Evolutionary conservation across 2,888 invertebrate species (phyloP), one percentile per base, ranked within the genome.

Genomic region (Cheilosia urbana): DNA sequence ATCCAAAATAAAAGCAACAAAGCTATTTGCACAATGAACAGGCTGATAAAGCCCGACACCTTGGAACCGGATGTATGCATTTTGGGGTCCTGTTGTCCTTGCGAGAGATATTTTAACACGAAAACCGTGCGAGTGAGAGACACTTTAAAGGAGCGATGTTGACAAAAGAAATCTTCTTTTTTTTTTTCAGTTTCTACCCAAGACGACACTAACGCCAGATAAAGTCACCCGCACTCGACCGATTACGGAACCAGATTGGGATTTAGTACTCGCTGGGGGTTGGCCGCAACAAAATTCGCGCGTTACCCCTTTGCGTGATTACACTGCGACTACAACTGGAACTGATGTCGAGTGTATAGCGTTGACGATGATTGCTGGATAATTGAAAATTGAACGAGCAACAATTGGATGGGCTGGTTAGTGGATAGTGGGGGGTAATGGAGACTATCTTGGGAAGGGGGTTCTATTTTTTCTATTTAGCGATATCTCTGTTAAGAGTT

Each of bases 1-100:
- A 92, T 88, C 89, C 93, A 93, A 91, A 93, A 93, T 88, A 93
- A 89, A 87, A 92, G 91, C 88, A 94, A 91, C 88, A 94, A 89
- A 88, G 93, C 89, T 90, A 93, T 91, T 92, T 94, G 93, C 88
- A 93, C 90, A 88, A 92, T 89, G 89, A 93, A 91, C 87, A 94
- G 92, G 88, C 91, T 90, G 87, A 93, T 88, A 90, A 93, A 92
- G 87, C 92, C 92, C 82, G 92, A 90, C 89, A 90, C 90, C 89
- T 91, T 91, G 66, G 89, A 84, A 63, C 89, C 89, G 69, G 91
- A 88, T 73, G 92, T 89, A 89, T 92, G 91, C 92, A 92, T 92
- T 88, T 88, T 88, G 87, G 2, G 17, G 11, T 65, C 42, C 55
- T 78, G 72, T 68, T 84, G 63, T 75, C 78, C 69, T 84, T 55